Evolutionary conservation across 2,113 vertebrate species (phyloP).

Genomic region (Uria aalge): DNA sequence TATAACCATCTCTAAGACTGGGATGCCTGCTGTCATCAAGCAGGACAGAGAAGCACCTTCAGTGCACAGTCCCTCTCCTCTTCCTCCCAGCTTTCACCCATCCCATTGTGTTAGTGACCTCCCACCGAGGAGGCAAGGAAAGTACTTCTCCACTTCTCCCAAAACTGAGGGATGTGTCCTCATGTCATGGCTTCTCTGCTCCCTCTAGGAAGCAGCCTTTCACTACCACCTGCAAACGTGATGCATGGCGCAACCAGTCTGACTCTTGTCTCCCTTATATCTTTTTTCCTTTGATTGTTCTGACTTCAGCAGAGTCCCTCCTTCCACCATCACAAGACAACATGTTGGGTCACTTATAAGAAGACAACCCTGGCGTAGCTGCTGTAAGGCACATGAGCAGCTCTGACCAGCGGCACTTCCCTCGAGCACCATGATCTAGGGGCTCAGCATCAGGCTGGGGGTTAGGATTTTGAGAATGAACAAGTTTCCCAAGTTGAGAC

Average conservation of each 20-base stretch:
- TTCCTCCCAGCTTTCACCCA: neutral
- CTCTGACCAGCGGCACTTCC: neutral
- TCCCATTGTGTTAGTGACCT: neutral
- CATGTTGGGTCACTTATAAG: rapidly evolving
- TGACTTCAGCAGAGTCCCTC: neutral
- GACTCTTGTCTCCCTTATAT: neutral
- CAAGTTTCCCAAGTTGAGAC: neutral
- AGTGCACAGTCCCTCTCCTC: neutral
- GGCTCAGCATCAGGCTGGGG: neutral
- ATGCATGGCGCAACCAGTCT: neutral
- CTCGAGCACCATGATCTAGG: neutral
- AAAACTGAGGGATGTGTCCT: neutral
- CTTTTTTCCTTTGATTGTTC: neutral
- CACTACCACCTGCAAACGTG: neutral
- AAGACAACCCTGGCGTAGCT: neutral
- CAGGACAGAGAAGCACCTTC: neutral
- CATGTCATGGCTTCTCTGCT: neutral
- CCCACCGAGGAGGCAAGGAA: neutral
- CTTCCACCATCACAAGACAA: neutral
- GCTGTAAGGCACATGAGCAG: neutral
- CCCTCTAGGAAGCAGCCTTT: neutral
- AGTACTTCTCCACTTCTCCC: neutral
- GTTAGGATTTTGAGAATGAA: neutral
- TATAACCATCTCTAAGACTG: neutral
- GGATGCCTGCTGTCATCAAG: neutral